phyloP scores from a whole-genome alignment of 2,113 vertebrate genomes.

The Pseudorasbora parva region DNA sequence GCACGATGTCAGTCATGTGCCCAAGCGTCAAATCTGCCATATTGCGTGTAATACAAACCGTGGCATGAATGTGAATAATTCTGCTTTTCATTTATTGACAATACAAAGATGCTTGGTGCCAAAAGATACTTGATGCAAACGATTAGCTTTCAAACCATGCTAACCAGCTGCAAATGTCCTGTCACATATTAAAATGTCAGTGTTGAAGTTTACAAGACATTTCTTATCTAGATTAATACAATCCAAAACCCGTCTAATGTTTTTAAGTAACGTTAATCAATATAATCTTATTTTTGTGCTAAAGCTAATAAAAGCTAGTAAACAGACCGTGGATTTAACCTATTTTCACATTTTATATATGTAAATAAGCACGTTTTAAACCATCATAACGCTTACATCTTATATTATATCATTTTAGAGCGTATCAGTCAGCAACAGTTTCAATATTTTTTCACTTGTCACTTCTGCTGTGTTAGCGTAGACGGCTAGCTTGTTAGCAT shows the following conservation, averaged over 20 bases:
- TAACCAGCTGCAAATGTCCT: neutral
- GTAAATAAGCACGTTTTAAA: neutral
- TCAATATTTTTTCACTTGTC: neutral
- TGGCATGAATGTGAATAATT: neutral
- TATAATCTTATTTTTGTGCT: neutral
- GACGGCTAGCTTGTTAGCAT: slow-evolving; percentile 25
- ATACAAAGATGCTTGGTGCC: neutral
- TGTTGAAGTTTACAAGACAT: neutral
- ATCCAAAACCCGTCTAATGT: neutral
- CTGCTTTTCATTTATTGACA: neutral
- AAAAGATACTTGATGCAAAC: neutral
- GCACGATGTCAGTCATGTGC: neutral
- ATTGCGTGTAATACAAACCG: neutral
- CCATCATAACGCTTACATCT: neutral
- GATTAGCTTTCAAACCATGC: neutral
- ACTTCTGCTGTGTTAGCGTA: slow-evolving; percentile 11
- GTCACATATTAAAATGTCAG: neutral
- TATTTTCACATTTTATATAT: neutral
- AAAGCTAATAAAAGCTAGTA: slow-evolving; percentile 1
- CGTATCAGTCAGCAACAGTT: neutral
- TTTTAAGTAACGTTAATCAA: neutral
- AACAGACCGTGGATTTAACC: neutral
- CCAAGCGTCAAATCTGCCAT: neutral
- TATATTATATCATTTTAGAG: neutral
- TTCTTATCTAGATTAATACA: neutral